Evolutionary conservation across 2,888 invertebrate genomes (phyloP).

Genomic region (Eupithecia vulgata): DNA sequence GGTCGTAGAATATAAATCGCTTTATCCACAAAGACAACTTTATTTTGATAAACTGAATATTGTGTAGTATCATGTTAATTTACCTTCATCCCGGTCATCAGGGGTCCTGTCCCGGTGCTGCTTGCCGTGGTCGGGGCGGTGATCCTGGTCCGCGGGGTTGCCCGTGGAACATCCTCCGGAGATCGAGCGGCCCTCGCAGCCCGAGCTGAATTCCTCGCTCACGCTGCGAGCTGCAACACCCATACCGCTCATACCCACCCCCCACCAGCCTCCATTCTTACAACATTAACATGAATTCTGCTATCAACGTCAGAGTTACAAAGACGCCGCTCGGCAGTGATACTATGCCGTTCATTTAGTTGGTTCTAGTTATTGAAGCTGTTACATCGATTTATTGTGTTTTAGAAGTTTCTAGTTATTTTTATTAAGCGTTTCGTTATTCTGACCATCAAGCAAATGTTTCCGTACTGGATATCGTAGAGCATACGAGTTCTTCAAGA

Average conservation of each 20-base stretch:
- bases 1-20: background rate
- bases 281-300: background rate
- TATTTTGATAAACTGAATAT: background rate
- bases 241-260: constrained; percentile 69
- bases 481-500: background rate
- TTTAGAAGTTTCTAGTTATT: constrained; percentile 34
- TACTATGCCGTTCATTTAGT: constrained; percentile 32
- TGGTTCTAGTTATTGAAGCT: constrained; percentile 35
- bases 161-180: constrained; percentile 85
- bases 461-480: background rate
- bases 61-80: background rate
- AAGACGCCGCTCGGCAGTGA: constrained; percentile 17
- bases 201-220: constrained; percentile 98
- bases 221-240: constrained; percentile 93
- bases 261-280: constrained; percentile 36
- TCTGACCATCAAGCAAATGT: constrained; percentile 36
- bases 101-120: constrained; percentile 89
- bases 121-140: constrained; percentile 77
- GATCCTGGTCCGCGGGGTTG: constrained; percentile 78
- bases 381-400: constrained; percentile 31
- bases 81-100: constrained; percentile 97
- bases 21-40: background rate
- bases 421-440: constrained; percentile 31
- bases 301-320: constrained; percentile 1
- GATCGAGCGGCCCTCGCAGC: constrained; percentile 96